Evolutionary conservation across 2,888 invertebrate species (phyloP), one percentile per base, ranked within the genome.

Genomic region (Sphecodes monilicornis): DNA sequence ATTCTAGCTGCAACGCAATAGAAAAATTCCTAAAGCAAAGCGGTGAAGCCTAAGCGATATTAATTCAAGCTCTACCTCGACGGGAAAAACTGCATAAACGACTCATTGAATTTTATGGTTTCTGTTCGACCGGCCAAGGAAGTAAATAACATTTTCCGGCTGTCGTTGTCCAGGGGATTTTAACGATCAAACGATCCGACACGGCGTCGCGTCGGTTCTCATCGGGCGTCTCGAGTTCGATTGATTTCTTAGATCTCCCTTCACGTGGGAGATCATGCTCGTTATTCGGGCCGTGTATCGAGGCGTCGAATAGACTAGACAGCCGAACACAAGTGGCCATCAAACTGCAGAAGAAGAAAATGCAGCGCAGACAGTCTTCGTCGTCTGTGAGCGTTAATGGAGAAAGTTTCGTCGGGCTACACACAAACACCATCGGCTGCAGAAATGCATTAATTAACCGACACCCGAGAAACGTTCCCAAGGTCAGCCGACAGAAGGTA

Each of bases 391-490:
- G 36, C 36, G 22, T 22, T n/a, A 3, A 54, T n/a, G 29, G 46
- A 68, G 60, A 60, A 76, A 82, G 69, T 82, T 71, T 87, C 36
- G 64, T 32, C 6, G 26, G 3, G 16, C n/a, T 2, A 26, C 5
- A 54, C 50, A 26, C 43, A 71, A 71, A 71, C 73, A 74, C 26
- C n/a, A 13, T 16, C 46, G 32, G 5, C 70, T 57, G 64, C 46
- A 70, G 29, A 41, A 75, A 74, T 50, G 43, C 78, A 71, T 46
- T 32, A 76, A 77, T 74, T 81, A 77, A 54, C 50, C 3, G 64
- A 11, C n/a, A 43, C 16, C 36, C 29, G 39, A 29, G 69, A 22
- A 54, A 69, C 13, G 22, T 83, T 74, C 2, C 26, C 83, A 79
- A 86, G 60, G 83, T 79, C 54, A 43, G 32, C 50, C 8, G 54